Evolutionary conservation across 2,888 invertebrate genomes (phyloP).

Genomic region (Plutella xylostella): DNA sequence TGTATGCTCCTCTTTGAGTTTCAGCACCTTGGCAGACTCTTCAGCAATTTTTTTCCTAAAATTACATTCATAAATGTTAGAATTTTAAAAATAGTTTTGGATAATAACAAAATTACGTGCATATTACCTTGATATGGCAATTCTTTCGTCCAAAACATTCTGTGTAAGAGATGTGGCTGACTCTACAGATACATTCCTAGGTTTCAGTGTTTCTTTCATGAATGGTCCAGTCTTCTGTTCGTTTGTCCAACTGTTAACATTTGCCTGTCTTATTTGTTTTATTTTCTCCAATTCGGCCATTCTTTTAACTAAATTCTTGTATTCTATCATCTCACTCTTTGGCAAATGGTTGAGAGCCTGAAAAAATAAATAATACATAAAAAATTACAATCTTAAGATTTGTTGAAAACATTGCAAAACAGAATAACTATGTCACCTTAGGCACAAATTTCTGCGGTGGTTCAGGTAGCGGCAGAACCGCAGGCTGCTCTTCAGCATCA

Average conservation of each 20-base stretch:
- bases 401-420: neutral
- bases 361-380: constrained; percentile 28
- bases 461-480: constrained; percentile 23
- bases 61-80: neutral
- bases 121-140: constrained; percentile 47
- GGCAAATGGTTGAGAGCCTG: constrained; percentile 59
- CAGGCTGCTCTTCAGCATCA: constrained; percentile 35
- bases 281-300: constrained; percentile 63
- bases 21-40: constrained; percentile 53
- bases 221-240: constrained; percentile 13
- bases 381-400: constrained; percentile 4
- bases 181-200: constrained; percentile 35
- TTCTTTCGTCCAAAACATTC: constrained; percentile 43
- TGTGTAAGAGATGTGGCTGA: constrained; percentile 18
- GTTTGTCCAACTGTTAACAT: neutral
- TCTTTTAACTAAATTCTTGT: constrained; percentile 54
- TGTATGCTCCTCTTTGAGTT: constrained; percentile 48
- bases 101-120: neutral
- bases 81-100: neutral
- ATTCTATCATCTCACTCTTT: constrained; percentile 60
- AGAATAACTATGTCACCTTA: constrained; percentile 35
- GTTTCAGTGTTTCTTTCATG: constrained; percentile 46
- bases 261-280: constrained; percentile 46
- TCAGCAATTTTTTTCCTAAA: constrained; percentile 56
- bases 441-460: constrained; percentile 48